phyloP scores from a whole-genome alignment of 2,797 vertebrate species.

The Bryconaethiops microstoma region DNA sequence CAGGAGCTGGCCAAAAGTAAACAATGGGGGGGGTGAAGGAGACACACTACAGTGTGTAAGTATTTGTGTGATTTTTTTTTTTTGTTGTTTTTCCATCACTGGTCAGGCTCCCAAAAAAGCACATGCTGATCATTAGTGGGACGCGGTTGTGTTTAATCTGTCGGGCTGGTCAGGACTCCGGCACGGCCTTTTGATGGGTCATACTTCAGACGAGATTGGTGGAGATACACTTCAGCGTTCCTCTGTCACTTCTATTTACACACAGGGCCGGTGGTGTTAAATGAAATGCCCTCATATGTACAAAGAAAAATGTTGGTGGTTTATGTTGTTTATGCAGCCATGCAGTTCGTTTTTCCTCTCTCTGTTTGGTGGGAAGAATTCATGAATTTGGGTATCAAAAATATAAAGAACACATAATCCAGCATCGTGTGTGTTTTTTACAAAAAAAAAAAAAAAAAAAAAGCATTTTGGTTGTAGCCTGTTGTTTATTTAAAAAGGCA shows the following conservation, averaged over 20 bases:
- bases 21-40: constrained; percentile 1
- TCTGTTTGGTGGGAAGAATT: neutral
- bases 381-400: neutral
- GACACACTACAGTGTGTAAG: neutral
- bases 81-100: neutral
- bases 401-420: neutral
- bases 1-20: neutral
- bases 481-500: constrained; percentile 58
- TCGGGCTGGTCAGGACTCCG: neutral
- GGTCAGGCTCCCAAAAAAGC: neutral
- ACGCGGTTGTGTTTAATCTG: neutral
- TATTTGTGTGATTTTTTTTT: neutral
- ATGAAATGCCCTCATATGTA: constrained; percentile 5
- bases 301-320: neutral
- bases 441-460: constrained; percentile 11
- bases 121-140: neutral
- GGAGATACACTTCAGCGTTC: neutral
- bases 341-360: neutral
- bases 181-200: neutral
- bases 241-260: neutral
- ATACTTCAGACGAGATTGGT: neutral
- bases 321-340: neutral
- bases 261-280: neutral
- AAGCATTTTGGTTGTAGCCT: constrained; percentile 27
- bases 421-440: constrained; percentile 27